A percentile compares a stretch with the other conserved stretches of the same genome.
phyloP scores from a whole-genome alignment of 2,888 invertebrate species.

The Tethea ocularis region DNA sequence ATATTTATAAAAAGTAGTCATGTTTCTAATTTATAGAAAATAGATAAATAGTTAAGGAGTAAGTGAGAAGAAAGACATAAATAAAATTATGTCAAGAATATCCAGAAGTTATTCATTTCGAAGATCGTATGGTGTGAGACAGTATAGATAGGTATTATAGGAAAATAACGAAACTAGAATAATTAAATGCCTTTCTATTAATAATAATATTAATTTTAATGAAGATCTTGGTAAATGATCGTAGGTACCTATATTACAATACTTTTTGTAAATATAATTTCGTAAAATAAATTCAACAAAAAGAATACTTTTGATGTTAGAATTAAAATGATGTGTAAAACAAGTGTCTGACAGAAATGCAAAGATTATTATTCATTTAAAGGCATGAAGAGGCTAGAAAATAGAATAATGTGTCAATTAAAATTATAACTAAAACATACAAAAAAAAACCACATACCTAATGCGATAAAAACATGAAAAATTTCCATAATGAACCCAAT shows the following conservation, averaged over 20 bases:
- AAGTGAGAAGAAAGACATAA: conserved; percentile 7
- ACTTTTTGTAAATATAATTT: too few relatives aligned
- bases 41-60: conserved; percentile 11
- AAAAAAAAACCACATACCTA: not conserved
- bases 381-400: not conserved
- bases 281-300: not conserved
- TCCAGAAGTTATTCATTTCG: conserved; percentile 6
- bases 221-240: not conserved
- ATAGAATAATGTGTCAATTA: not conserved
- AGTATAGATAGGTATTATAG: not conserved
- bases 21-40: not conserved
- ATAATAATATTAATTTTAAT: not conserved
- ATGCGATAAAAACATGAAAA: conserved; percentile 9
- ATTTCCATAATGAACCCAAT: conserved; percentile 20
- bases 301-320: not conserved
- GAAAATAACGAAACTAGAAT: not conserved
- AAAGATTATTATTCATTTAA: not conserved
- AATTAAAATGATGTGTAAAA: not conserved
- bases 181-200: not conserved
- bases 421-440: not conserved
- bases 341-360: not conserved
- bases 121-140: not conserved
- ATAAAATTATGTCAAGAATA: conserved; percentile 11
- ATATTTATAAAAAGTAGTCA: conserved; percentile 14
- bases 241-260: too few relatives aligned